Conservation (phyloP, 2,888 invertebrate genomes). For the Emmelina monodactyla region DNA sequence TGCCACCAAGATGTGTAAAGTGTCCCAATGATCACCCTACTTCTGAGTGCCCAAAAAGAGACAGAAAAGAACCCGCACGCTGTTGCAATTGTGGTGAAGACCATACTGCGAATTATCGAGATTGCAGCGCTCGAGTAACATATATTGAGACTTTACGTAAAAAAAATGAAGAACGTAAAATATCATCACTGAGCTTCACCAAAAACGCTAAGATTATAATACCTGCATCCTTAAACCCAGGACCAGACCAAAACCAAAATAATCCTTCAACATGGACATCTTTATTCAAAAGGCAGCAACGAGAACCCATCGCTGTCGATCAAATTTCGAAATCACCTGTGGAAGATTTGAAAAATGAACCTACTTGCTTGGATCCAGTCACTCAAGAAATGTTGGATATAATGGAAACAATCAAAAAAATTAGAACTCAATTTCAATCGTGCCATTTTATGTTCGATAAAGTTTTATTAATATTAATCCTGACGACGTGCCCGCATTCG, state of each 20-base stretch:
- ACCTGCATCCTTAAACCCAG: background rate
- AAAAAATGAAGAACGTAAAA: background rate
- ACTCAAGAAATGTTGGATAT: constrained; percentile 9
- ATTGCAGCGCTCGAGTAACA: background rate
- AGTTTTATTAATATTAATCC: constrained; percentile 9
- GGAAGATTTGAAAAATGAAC: too few species aligned
- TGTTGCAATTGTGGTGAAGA: constrained; percentile 13
- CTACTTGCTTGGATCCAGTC: background rate
- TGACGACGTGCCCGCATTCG: too few species aligned
- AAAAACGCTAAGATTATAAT: background rate
- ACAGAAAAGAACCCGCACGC: constrained; percentile 7
- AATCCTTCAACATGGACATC: too few species aligned
- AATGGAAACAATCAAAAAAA: constrained; percentile 4
- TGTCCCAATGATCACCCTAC: constrained; percentile 9
- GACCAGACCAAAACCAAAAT: background rate
- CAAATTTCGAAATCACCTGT: background rate
- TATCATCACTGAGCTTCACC: background rate
- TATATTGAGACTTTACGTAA: background rate
- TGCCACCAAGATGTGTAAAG: constrained; percentile 12
- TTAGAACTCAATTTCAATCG: constrained; percentile 7
- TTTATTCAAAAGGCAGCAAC: too few species aligned
- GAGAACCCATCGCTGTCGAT: background rate
- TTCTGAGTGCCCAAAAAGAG: constrained; percentile 10
- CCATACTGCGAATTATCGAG: constrained; percentile 8
- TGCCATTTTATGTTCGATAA: constrained; percentile 6